Evolutionary conservation across 2,113 vertebrate genomes (phyloP), one percentile per base, ranked within the genome.

Genomic region (Mormyrus iriodes): DNA sequence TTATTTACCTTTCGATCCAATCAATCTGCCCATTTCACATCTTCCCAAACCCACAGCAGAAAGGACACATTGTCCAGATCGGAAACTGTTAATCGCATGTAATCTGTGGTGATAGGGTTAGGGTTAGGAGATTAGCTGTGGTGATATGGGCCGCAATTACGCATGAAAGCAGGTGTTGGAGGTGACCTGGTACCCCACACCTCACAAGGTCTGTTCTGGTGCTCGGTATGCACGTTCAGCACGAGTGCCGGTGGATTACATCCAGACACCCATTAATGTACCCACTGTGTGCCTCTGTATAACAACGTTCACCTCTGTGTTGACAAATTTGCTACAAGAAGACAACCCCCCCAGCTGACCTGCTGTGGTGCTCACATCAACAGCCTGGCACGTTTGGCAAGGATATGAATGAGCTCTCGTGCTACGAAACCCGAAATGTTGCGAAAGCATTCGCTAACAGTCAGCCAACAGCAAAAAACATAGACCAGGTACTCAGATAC

Each of bases 1-100:
- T 39, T 39, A 27, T 61, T 24, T 87, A 55, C 53, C 42, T 65
- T 87, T 87, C 3, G 3, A n/a, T 44, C 35, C 27, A 44, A 86
- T 86, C 35, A 55, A 46, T 35, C 55, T 44, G 35, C 39, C 10
- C 44, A n/a, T 53, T 44, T 15, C 27, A 35, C 5, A 24, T 35
- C 53, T 51, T 35, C 85, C 84, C 85, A 48, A 84, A 79, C 10
- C 52, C 73, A 84, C 88, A 79, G 49, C 87, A n/a, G 46, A 49
- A 89, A 91, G 48, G 82, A 46, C 48, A 42, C 12, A 17, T 39
- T 55, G 31, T 51, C 24, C 51, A 83, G 55, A 89, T 52, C 31
- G 61, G 39, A 88, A 88, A 89, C 76, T 86, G 85, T 89, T 92
- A 27, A 90, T 91, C 52, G 90, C 55, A 17, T 35, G 88, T 89